Conservation (phyloP, 2,797 vertebrate species). For the Hyperoplus lanceolatus region DNA sequence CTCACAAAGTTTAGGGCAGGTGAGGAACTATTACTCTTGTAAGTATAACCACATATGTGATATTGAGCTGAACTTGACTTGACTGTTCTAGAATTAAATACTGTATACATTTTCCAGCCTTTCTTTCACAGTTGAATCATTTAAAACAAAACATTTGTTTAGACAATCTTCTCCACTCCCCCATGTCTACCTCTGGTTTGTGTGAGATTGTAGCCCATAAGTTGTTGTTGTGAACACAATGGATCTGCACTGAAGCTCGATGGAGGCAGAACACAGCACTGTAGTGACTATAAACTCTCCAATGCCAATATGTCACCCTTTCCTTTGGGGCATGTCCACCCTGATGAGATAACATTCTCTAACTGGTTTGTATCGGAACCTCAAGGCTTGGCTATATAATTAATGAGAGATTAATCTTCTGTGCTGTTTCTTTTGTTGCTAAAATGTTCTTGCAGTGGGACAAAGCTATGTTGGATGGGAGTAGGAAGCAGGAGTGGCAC, state of each 20-base stretch:
- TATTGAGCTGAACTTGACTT: constrained; percentile 7
- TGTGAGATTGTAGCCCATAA: background rate
- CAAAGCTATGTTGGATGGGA: constrained; percentile 50
- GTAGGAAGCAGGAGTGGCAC: constrained; percentile 73
- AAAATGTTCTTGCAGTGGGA: constrained; percentile 47
- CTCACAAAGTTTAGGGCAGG: background rate
- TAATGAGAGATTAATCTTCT: constrained; percentile 33
- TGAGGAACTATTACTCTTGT: background rate
- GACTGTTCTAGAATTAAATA: constrained; percentile 10
- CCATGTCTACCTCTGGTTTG: background rate
- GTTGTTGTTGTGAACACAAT: background rate
- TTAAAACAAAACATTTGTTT: constrained; percentile 9
- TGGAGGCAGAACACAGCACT: background rate
- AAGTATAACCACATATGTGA: background rate
- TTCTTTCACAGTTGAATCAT: constrained; percentile 33
- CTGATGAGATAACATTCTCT: background rate
- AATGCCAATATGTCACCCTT: background rate
- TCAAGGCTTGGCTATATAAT: constrained; percentile 37
- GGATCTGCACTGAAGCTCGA: background rate
- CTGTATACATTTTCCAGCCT: background rate
- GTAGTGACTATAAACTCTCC: background rate
- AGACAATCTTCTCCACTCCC: background rate
- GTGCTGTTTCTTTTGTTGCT: constrained; percentile 57
- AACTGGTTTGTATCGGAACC: background rate
- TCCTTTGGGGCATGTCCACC: background rate